phyloP scores from a whole-genome alignment of 1,140 invertebrate species.

The Nautilus pompilius region DNA sequence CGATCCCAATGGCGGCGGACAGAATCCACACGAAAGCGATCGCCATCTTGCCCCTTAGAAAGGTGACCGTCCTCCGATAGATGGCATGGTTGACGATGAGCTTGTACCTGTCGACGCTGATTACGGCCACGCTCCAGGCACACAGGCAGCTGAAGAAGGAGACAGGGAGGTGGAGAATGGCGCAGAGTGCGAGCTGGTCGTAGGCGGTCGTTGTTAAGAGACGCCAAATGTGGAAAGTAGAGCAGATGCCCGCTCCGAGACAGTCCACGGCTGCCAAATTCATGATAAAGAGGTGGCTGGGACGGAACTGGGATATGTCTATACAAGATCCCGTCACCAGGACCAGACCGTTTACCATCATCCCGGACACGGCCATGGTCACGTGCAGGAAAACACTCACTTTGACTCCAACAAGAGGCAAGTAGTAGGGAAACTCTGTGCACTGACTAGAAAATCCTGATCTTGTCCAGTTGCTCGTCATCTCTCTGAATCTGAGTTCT shows the following conservation, averaged over 20 bases:
- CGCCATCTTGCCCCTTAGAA: background rate
- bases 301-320: background rate
- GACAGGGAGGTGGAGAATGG: background rate
- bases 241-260: background rate
- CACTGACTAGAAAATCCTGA: too few relatives aligned
- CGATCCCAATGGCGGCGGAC: background rate
- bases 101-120: background rate
- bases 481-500: too few relatives aligned
- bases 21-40: background rate
- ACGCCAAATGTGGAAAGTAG: background rate
- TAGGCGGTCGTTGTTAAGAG: background rate
- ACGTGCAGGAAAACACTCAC: background rate
- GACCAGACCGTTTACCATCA: constrained; percentile 3
- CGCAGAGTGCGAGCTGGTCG: background rate
- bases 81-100: background rate
- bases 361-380: constrained; percentile 2
- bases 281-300: constrained; percentile 1
- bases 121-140: background rate
- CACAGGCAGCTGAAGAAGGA: background rate
- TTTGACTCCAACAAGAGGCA: background rate
- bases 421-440: background rate
- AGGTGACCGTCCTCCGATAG: background rate
- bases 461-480: too few relatives aligned
- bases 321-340: background rate
- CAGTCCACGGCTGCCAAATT: background rate